Base-by-base conservation (phyloP, 2,888 invertebrate genomes). In the Parapristionchus giblindavisi region DNA sequence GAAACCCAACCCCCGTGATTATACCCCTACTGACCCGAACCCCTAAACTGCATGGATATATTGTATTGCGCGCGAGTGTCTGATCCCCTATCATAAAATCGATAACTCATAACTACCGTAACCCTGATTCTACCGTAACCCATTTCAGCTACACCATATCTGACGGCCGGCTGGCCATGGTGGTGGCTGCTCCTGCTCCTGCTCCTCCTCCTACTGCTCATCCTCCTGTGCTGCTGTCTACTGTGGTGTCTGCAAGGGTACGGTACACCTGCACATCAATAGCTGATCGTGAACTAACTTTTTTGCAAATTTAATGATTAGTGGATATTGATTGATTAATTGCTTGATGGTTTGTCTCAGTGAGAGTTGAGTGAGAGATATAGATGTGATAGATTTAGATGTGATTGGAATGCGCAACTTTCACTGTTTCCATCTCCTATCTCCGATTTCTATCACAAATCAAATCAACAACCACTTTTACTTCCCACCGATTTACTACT, bases 101-200 rank as follows among this genome's bases (percentile, higher is more conserved):
- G 60, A 61, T 54, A 51, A 54, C 48, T 43, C 43, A 34, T 60
- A 63, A 32, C 32, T 17, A 34, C 3, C 17, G 8, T 11, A 8
- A 34, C 11, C 48, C 48, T 8, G 5, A 36, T 51, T n/a, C 34
- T 61, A 58, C 24, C 40, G 24, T 54, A 76, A 54, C 51, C 68
- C 60, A 51, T 43, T 87, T 77, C 81, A 87, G 87, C 82, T 52
- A 76, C 83, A 51, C 83, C 84, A 60, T 87, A 77, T 78, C 66
- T 84, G 51, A 76, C 83, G 54, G 81, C 85, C 61, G 86, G 87
- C 56, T 88, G 87, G 87, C 88, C 88, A 52, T 88, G 88, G 88
- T 88, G 88, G 88, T 88, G 88, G 88, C 83, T 88, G 24, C 79
- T 87, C 58, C 78, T 86, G 17, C 82, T 83, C 38, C 81, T 87